phyloP scores from a whole-genome alignment of 2,113 vertebrate genomes.

The Neomonachus schauinslandi region DNA sequence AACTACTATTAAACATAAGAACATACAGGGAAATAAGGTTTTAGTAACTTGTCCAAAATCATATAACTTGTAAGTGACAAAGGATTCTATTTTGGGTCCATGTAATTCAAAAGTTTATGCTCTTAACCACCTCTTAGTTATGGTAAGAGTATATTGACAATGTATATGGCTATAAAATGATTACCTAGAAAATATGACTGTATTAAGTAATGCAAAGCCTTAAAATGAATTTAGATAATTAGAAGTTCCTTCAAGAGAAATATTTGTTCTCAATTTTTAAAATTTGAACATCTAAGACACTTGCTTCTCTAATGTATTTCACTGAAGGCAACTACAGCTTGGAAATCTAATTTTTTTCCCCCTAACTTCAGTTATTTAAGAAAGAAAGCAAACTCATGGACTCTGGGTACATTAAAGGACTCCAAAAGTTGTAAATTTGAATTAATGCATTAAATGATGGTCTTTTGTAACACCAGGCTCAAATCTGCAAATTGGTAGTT shows the following conservation, averaged over 20 bases:
- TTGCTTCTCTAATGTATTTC: not conserved
- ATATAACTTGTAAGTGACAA: not conserved
- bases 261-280: not conserved
- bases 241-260: not conserved
- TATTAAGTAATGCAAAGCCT: not conserved
- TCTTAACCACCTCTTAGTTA: not conserved
- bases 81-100: not conserved
- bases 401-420: not conserved
- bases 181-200: not conserved
- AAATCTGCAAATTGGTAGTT: not conserved
- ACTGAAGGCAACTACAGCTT: not conserved
- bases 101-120: not conserved
- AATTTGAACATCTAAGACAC: not conserved
- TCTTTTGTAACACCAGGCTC: not conserved
- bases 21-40: not conserved
- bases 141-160: not conserved
- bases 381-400: not conserved
- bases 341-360: not conserved
- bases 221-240: slow-evolving; percentile 12
- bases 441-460: not conserved
- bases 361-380: not conserved
- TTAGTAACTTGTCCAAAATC: not conserved
- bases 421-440: not conserved
- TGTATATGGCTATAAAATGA: not conserved
- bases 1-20: not conserved